Evolutionary conservation across 2,113 vertebrate species (phyloP).

Genomic region (Phylloscopus trochiloides): DNA sequence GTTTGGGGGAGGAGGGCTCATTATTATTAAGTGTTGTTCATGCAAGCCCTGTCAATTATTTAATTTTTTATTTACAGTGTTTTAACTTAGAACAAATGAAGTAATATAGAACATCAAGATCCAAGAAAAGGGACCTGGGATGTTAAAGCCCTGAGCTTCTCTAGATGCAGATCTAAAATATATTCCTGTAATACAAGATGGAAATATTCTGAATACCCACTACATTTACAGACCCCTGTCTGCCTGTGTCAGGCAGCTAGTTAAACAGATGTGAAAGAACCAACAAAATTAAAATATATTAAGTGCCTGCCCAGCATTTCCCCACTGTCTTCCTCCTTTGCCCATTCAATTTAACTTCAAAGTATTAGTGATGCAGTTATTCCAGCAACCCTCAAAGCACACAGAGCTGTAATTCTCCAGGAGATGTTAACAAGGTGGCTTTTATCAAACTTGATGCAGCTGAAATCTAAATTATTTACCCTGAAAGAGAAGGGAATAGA

Average conservation of each 20-base stretch:
- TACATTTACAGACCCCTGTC: background rate
- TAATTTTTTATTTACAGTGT: background rate
- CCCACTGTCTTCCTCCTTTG: background rate
- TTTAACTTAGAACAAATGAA: background rate
- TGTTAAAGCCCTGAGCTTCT: background rate
- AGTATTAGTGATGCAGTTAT: background rate
- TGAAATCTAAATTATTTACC: conserved; percentile 38
- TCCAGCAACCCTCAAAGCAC: background rate
- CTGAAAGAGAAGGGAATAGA: background rate
- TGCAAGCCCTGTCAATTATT: background rate
- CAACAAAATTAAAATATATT: conserved; percentile 19
- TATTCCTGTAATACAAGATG: background rate
- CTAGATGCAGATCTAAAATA: background rate
- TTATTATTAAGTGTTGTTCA: background rate
- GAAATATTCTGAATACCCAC: background rate
- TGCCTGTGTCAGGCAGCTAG: background rate
- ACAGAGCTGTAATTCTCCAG: background rate
- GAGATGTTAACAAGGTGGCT: conserved; percentile 2
- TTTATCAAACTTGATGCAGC: conserved; percentile 10
- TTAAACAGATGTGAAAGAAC: conserved; percentile 19
- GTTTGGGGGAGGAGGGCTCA: accelerated
- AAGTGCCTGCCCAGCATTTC: background rate
- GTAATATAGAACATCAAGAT: background rate
- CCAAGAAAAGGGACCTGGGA: background rate
- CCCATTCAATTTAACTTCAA: background rate